phyloP scores from a whole-genome alignment of 2,113 vertebrate genomes.

The Phaethon lepturus region DNA sequence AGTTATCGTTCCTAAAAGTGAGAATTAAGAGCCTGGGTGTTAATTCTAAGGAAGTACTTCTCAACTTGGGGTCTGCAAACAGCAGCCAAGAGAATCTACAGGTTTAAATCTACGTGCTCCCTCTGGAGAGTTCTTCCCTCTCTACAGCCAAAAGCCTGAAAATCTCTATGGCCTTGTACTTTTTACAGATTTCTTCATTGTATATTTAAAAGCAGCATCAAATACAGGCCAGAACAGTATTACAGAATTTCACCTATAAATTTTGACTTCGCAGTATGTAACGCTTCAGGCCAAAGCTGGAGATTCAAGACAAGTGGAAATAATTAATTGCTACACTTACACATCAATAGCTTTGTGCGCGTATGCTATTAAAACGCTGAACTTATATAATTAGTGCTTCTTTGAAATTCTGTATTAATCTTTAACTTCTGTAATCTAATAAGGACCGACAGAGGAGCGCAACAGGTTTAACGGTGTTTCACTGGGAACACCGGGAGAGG shows the following conservation, averaged over 20 bases:
- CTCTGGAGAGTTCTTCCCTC: background rate
- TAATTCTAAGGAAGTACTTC: fast-evolving
- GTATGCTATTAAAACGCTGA: fast-evolving
- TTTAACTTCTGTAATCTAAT: fast-evolving
- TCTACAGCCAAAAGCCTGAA: too few relatives aligned
- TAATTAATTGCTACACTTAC: background rate
- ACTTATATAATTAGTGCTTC: fast-evolving
- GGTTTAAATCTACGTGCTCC: fast-evolving
- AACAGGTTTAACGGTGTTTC: too few relatives aligned
- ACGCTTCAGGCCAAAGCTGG: too few relatives aligned
- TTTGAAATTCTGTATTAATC: fast-evolving
- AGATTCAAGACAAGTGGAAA: background rate
- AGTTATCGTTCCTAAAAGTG: fast-evolving
- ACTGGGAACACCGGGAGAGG: fast-evolving
- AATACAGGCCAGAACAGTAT: fast-evolving
- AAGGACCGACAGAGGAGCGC: fast-evolving
- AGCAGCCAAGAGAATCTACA: background rate
- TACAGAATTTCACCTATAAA: fast-evolving
- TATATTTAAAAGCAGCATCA: fast-evolving
- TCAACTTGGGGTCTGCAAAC: fast-evolving
- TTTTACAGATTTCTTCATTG: background rate
- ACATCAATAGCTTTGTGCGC: fast-evolving
- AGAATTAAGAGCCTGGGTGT: fast-evolving
- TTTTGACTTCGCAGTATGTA: fast-evolving
- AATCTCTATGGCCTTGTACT: fast-evolving